phyloP scores from a whole-genome alignment of 2,888 invertebrate genomes.

The Onthophagus sagittarius region DNA sequence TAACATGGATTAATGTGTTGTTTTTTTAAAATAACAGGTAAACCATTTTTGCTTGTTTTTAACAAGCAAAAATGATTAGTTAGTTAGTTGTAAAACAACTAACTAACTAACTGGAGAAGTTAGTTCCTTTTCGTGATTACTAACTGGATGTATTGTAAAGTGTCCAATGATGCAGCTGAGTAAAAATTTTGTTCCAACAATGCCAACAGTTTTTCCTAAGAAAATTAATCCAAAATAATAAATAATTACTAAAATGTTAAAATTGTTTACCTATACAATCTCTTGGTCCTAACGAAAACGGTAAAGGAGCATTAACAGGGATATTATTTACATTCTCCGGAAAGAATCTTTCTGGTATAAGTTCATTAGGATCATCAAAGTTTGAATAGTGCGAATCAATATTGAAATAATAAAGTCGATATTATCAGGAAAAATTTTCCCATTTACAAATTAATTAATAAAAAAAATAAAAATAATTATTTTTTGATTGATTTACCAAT shows the following conservation, averaged over 20 bases:
- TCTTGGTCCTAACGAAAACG: not conserved
- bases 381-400: not conserved
- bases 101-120: too few relatives aligned
- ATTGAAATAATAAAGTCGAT: not conserved
- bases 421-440: not conserved
- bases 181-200: not conserved
- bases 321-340: not conserved
- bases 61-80: too few relatives aligned
- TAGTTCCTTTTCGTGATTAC: not conserved
- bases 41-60: not conserved
- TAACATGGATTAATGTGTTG: not conserved
- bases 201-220: not conserved
- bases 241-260: not conserved
- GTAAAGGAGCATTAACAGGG: not conserved
- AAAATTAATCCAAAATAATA: not conserved
- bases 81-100: not conserved
- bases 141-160: not conserved
- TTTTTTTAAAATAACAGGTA: not conserved
- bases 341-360: not conserved
- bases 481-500: too few relatives aligned
- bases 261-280: not conserved
- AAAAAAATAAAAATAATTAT: not conserved
- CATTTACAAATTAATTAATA: not conserved
- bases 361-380: not conserved
- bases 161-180: not conserved